These are phyloP conservation scores for Venustaconcha ellipsiformis DNA, from an alignment of 1,140 invertebrate species.

Conservation along the genomic window DNA sequence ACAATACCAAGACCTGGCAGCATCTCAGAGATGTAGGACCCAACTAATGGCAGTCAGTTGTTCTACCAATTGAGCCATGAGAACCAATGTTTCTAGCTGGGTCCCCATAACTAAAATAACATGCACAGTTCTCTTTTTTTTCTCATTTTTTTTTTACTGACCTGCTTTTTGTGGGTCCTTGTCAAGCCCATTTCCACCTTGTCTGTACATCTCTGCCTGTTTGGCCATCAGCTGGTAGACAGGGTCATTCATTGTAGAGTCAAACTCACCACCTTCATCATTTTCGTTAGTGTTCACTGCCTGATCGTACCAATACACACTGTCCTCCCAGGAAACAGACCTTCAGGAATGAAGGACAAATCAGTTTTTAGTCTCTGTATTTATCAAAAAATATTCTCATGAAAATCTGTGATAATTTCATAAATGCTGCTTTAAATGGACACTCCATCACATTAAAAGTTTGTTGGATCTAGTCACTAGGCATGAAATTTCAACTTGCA, in stretches of 20 bases:
- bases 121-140: no score
- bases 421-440: no score
- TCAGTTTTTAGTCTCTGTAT: not conserved
- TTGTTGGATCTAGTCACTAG: no score
- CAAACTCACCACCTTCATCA: conserved; percentile 70
- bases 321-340: conserved; percentile 67
- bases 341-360: conserved; percentile 43
- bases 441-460: no score
- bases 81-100: not conserved
- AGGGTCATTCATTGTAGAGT: conserved; percentile 66
- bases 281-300: conserved; percentile 66
- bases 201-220: conserved; percentile 71
- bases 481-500: no score
- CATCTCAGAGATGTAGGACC: not conserved
- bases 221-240: conserved; percentile 70
- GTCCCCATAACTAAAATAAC: no score
- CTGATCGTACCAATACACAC: conserved; percentile 70
- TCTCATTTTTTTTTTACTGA: conserved; percentile 37
- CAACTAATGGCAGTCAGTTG: not conserved
- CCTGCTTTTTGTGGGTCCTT: conserved; percentile 71
- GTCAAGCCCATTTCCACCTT: conserved; percentile 70
- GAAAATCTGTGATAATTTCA: no score
- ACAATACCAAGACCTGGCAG: no score
- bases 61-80: not conserved
- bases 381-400: no score